These are phyloP conservation scores for Coccyzus lansbergi DNA, from an alignment of 2,797 vertebrate genomes.

Conservation along the genomic window DNA sequence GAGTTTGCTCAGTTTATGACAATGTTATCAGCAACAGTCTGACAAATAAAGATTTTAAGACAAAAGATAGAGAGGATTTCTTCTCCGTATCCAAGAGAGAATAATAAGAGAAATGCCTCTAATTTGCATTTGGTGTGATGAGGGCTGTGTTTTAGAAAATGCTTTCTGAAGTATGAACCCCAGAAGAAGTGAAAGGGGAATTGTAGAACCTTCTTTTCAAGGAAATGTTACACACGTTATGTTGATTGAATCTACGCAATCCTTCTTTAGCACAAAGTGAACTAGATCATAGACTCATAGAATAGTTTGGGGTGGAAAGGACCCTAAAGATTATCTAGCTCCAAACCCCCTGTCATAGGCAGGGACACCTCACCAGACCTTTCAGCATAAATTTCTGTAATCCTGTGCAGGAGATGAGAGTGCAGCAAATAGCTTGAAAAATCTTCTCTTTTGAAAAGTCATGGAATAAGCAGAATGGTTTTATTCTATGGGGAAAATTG, in stretches of 20 bases:
- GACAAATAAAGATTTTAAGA: neutral
- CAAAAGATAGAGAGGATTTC: neutral
- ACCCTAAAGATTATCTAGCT: no score
- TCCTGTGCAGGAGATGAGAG: neutral
- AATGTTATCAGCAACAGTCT: neutral
- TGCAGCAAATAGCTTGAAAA: neutral
- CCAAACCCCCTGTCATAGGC: no score
- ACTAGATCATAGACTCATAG: neutral
- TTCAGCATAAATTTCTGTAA: neutral
- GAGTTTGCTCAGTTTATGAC: neutral
- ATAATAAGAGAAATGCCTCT: neutral
- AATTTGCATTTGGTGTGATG: neutral
- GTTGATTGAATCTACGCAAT: neutral
- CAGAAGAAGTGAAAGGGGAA: neutral
- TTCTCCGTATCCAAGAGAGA: neutral
- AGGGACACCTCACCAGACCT: neutral
- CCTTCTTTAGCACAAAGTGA: neutral
- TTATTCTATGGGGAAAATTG: neutral
- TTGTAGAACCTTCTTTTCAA: neutral
- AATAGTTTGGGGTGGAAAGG: no score
- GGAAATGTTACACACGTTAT: neutral
- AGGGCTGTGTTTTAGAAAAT: neutral
- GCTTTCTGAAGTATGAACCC: neutral
- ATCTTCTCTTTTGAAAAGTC: neutral
- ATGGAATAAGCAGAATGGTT: neutral